Evolutionary conservation across 2,113 vertebrate species (phyloP).

Genomic region (Proterorhinus semilunaris): DNA sequence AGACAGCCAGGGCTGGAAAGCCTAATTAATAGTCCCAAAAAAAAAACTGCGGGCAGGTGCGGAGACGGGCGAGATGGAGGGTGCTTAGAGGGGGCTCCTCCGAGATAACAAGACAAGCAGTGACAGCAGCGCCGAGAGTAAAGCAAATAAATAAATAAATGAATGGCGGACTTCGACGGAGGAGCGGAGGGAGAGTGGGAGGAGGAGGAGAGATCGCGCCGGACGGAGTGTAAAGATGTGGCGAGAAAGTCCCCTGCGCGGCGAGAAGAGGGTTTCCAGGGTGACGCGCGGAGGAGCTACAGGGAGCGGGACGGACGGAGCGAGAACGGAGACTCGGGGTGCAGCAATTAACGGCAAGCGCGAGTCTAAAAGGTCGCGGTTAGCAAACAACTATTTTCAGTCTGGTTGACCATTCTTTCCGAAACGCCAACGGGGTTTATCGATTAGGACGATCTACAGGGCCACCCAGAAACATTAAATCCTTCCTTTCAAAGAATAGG

Average conservation of each 20-base stretch:
- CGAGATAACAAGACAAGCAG: slow-evolving; percentile 22
- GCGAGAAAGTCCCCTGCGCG: slow-evolving; percentile 22
- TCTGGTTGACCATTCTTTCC: no score
- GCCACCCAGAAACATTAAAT: no score
- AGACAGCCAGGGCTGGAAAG: slow-evolving; percentile 60
- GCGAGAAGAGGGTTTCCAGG: slow-evolving; percentile 42
- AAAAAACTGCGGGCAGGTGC: slow-evolving; percentile 59
- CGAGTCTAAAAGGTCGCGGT: no score
- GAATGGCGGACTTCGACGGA: not conserved
- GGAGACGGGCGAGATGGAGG: slow-evolving; percentile 14
- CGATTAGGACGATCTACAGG: no score
- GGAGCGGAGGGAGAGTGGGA: slow-evolving; percentile 4
- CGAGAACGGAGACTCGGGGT: not conserved
- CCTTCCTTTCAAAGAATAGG: no score
- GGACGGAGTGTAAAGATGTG: not conserved
- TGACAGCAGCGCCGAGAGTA: not conserved
- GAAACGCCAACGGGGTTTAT: no score
- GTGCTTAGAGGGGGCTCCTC: slow-evolving; percentile 17
- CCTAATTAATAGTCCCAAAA: slow-evolving; percentile 69
- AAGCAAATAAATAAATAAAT: not conserved
- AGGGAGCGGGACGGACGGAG: not conserved
- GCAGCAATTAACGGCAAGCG: no score
- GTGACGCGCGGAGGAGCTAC: slow-evolving; percentile 38
- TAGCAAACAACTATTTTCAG: no score
- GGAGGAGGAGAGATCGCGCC: not conserved